Percentiles rank a stretch among this genome's conserved stretches.
Conservation (phyloP, 2,888 invertebrate genomes). For the Drosophila fungiperda region DNA sequence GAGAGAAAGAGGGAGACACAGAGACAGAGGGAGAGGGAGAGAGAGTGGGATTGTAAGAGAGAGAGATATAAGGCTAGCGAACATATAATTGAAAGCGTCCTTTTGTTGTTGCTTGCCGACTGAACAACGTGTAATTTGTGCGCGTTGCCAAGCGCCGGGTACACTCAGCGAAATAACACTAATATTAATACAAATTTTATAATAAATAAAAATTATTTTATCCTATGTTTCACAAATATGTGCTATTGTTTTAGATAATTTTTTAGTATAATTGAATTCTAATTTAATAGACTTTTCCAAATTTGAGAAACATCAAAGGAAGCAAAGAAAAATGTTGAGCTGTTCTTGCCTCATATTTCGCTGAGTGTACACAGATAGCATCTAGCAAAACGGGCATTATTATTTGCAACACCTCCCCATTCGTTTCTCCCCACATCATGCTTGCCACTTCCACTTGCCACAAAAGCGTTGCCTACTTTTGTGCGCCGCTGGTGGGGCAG, state of each 20-base stretch:
- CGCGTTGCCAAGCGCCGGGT: constrained; percentile 55
- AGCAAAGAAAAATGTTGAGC: neutral
- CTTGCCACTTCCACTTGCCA: constrained; percentile 13
- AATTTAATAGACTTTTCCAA: neutral
- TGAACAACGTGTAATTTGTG: constrained; percentile 44
- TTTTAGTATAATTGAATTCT: too few relatives aligned
- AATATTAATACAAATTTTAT: too few relatives aligned
- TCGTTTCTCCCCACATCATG: neutral
- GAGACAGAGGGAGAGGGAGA: neutral
- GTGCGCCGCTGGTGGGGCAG: constrained; percentile 49
- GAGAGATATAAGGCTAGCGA: neutral
- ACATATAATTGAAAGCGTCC: constrained; percentile 46
- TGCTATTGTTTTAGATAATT: neutral
- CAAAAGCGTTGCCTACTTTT: constrained; percentile 56
- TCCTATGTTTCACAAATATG: neutral
- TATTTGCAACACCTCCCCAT: constrained; percentile 14
- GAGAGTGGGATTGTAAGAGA: neutral
- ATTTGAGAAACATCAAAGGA: neutral
- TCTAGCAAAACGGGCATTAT: constrained; percentile 49
- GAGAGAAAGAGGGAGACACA: neutral
- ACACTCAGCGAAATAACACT: constrained; percentile 1
- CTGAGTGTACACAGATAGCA: constrained; percentile 41
- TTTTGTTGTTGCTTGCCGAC: constrained; percentile 41
- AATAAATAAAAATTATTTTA: too few relatives aligned
- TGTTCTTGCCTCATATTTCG: neutral